Conservation (phyloP, 2,888 invertebrate genomes). For the Lasius platythorax region DNA sequence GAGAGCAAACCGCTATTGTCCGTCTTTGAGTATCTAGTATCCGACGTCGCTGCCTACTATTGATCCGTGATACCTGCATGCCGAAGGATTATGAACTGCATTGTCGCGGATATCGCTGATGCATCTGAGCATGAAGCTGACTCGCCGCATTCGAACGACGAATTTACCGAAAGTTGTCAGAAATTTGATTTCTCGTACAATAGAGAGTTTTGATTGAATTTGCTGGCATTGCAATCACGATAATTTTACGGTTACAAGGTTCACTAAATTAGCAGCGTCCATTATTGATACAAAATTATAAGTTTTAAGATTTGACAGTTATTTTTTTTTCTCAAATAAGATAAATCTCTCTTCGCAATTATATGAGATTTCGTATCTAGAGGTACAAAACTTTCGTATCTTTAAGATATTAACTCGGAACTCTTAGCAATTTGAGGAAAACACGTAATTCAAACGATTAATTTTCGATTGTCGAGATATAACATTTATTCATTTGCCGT, state of each 20-base stretch:
- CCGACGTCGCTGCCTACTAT: constrained; percentile 32
- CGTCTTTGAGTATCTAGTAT: constrained; percentile 38
- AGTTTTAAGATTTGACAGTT: neutral
- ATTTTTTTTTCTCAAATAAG: neutral
- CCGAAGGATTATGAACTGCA: constrained; percentile 51
- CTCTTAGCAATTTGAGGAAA: neutral
- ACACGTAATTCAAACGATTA: neutral
- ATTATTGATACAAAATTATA: neutral
- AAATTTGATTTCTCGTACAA: neutral
- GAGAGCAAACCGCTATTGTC: constrained; percentile 53
- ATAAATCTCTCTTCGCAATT: neutral
- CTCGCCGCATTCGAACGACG: neutral
- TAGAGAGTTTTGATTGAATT: neutral
- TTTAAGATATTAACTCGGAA: neutral
- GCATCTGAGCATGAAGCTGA: neutral
- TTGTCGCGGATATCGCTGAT: constrained; percentile 21
- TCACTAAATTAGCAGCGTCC: neutral
- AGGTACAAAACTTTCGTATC: neutral
- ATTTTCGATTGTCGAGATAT: neutral
- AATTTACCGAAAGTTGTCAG: neutral
- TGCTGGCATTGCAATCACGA: too few species aligned
- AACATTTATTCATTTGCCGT: neutral
- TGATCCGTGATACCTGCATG: constrained; percentile 58
- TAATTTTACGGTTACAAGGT: neutral
- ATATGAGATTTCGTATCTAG: neutral